phyloP scores from a whole-genome alignment of 2,113 vertebrate genomes.

The Thinocorus orbignyianus region DNA sequence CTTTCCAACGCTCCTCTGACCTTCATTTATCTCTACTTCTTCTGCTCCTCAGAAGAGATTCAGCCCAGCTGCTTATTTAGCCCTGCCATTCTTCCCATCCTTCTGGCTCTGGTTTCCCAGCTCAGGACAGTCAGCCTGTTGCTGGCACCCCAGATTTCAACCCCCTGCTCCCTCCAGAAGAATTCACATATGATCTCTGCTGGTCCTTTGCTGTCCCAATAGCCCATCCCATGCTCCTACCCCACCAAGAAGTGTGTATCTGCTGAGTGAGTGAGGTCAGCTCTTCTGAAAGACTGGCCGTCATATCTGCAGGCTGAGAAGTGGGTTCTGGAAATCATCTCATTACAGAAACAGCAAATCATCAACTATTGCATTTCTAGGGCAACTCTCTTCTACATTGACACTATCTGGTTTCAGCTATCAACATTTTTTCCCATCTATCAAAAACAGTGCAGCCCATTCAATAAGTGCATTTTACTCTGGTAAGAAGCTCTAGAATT shows the following conservation, averaged over 20 bases:
- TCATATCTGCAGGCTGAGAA: background rate
- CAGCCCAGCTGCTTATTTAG: background rate
- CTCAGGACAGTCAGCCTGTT: background rate
- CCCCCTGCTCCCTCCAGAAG: rapidly evolving
- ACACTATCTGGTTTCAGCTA: background rate
- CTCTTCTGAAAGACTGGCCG: background rate
- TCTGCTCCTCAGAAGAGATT: background rate
- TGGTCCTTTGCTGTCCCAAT: background rate
- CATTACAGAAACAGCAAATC: background rate
- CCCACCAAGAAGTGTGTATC: background rate
- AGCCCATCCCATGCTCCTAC: background rate
- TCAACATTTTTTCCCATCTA: background rate
- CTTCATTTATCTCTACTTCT: background rate
- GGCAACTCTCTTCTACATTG: background rate
- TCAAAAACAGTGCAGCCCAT: background rate
- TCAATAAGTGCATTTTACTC: background rate
- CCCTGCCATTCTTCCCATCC: background rate
- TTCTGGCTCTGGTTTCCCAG: background rate
- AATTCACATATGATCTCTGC: background rate
- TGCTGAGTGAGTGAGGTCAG: background rate
- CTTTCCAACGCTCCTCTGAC: background rate
- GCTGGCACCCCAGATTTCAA: background rate
- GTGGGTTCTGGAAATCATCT: background rate
- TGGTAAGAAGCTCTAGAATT: background rate
- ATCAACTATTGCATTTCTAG: background rate